Evolutionary conservation across 2,888 invertebrate species (phyloP).

Genomic region (Epiblema foenella): DNA sequence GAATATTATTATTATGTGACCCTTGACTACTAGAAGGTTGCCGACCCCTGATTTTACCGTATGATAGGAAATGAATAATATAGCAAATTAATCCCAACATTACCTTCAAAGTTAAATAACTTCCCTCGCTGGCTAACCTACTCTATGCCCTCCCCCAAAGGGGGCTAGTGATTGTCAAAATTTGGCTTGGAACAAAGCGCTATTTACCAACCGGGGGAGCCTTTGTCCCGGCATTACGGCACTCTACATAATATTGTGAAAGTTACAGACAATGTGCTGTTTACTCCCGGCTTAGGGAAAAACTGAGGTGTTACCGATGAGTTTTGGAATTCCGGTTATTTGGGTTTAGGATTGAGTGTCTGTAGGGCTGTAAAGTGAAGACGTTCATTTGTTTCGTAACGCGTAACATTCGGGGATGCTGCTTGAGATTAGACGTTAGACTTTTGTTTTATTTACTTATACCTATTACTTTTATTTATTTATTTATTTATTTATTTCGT

Average conservation of each 20-base stretch:
- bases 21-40: too few species aligned
- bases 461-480: too few species aligned
- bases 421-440: neutral
- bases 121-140: conserved; percentile 46
- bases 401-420: neutral
- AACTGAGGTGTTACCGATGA: conserved; percentile 53
- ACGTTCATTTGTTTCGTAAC: neutral
- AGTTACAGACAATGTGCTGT: conserved; percentile 79
- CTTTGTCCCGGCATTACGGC: conserved; percentile 84
- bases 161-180: conserved; percentile 85
- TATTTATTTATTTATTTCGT: too few species aligned
- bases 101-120: neutral
- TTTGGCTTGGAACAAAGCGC: conserved; percentile 86
- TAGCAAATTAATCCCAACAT: neutral
- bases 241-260: conserved; percentile 85
- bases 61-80: too few species aligned
- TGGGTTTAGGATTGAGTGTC: conserved; percentile 21
- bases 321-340: conserved; percentile 26
- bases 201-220: conserved; percentile 81
- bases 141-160: conserved; percentile 70
- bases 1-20: too few species aligned
- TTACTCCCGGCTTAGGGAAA: conserved; percentile 69
- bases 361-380: neutral
- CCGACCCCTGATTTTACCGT: too few species aligned
- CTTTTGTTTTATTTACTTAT: neutral